Conservation (phyloP, 92 coral and sea anemone genomes). For the Paramuricea clavata region DNA sequence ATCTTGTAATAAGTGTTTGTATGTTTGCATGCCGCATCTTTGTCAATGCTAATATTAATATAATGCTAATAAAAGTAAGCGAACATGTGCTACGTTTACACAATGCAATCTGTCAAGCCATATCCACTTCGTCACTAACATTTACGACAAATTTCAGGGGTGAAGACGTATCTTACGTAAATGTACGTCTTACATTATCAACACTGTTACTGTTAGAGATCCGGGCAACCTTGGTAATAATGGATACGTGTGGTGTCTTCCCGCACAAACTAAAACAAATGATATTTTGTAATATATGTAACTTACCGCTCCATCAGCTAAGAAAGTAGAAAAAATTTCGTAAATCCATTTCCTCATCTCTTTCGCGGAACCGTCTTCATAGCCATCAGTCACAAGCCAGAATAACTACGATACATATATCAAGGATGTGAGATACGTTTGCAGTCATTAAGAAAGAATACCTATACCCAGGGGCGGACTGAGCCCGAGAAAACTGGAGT, state of each 20-base stretch:
- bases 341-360: constrained; percentile 99
- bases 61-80: background rate
- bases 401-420: constrained; percentile 75
- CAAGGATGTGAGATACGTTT: background rate
- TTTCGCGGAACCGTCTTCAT: constrained; percentile 90
- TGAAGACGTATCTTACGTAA: too few species aligned
- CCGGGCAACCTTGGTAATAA: background rate
- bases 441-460: background rate
- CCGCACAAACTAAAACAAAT: background rate
- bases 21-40: too few species aligned
- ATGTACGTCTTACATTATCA: too few species aligned
- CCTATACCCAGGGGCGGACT: too few species aligned
- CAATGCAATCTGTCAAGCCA: too few species aligned
- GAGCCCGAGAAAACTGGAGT: too few species aligned
- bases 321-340: constrained; percentile 96
- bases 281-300: background rate
- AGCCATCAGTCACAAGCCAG: constrained; percentile 98
- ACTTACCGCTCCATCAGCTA: constrained; percentile 95
- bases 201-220: too few species aligned
- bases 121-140: too few species aligned
- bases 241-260: too few species aligned
- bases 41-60: background rate
- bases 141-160: too few species aligned
- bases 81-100: too few species aligned
- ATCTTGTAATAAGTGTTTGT: too few species aligned